phyloP scores from a whole-genome alignment of 2,797 vertebrate species.

The Micrastur ruficollis region DNA sequence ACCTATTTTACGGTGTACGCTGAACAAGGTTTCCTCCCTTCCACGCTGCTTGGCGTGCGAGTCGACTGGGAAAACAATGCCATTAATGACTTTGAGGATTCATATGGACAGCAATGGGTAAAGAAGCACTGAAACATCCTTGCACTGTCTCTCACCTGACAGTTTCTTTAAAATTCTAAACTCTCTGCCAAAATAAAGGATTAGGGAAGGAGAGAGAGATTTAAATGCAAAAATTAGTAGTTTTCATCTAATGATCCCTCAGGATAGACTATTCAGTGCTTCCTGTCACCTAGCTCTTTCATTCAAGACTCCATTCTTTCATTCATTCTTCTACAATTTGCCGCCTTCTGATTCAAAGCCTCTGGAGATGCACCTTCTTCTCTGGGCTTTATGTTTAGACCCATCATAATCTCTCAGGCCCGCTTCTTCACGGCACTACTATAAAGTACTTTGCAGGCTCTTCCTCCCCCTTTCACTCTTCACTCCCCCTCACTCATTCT shows the following conservation, averaged over 20 bases:
- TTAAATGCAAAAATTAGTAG: background rate
- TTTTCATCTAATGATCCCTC: background rate
- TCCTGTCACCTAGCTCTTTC: background rate
- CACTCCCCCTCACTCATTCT: background rate
- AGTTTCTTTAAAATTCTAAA: background rate
- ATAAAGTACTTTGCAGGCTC: background rate
- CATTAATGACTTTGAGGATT: conserved; percentile 73
- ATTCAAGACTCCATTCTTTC: background rate
- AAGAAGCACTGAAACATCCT: background rate
- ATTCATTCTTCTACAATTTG: background rate
- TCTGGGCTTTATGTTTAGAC: background rate
- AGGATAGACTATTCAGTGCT: background rate
- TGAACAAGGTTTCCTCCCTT: conserved; percentile 75
- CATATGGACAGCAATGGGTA: conserved; percentile 82
- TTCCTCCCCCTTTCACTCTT: background rate
- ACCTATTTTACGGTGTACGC: conserved; percentile 78
- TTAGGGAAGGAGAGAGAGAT: background rate
- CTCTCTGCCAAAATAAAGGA: background rate
- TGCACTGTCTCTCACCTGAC: background rate
- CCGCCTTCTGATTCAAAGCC: background rate
- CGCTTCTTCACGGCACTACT: background rate
- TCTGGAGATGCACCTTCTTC: background rate
- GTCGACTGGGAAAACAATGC: conserved; percentile 65
- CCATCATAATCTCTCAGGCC: background rate
- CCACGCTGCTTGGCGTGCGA: conserved; percentile 57